Percentiles rank a stretch among this genome's conserved stretches.
These are phyloP conservation scores for Nothobranchius kuhntae DNA, from an alignment of 2,113 vertebrate species.

Conservation along the genomic window DNA sequence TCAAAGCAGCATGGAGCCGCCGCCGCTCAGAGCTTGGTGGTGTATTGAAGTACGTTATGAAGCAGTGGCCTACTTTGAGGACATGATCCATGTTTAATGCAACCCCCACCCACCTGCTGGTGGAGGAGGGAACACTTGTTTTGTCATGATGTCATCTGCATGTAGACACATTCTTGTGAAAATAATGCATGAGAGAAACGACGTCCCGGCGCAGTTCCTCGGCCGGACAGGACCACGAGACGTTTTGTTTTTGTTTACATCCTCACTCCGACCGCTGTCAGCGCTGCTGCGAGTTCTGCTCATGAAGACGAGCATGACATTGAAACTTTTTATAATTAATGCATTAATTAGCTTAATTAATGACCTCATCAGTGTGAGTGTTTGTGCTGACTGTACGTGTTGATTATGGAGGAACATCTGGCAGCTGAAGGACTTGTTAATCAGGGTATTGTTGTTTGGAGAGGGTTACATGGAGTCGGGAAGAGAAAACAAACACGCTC, in stretches of 20 bases:
- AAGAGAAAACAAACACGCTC: conserved; percentile 11
- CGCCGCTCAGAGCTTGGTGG: not conserved
- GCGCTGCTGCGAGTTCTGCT: not conserved
- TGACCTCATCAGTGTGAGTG: conserved; percentile 43
- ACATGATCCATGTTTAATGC: conserved; percentile 57
- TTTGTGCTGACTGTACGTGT: conserved; percentile 5
- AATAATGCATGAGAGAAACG: conserved; percentile 31
- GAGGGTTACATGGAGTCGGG: conserved; percentile 11
- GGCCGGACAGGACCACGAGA: not conserved
- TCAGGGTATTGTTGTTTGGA: conserved; percentile 22
- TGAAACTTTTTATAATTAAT: conserved; percentile 30
- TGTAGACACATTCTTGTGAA: conserved; percentile 26
- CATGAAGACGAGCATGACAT: conserved; percentile 6
- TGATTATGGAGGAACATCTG: conserved; percentile 34
- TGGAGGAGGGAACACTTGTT: conserved; percentile 15
- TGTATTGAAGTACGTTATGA: conserved; percentile 10
- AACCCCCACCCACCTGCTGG: conserved; percentile 1
- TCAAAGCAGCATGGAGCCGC: conserved; percentile 14
- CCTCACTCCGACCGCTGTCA: not conserved
- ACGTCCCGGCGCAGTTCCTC: not conserved
- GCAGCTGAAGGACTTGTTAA: conserved; percentile 30
- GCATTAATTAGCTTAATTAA: conserved; percentile 47
- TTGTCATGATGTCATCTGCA: conserved; percentile 28
- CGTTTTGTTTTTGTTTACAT: conserved; percentile 9
- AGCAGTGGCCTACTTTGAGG: conserved; percentile 58